Base-by-base conservation (phyloP, 2,797 vertebrate genomes). In the Paguma larvata region DNA sequence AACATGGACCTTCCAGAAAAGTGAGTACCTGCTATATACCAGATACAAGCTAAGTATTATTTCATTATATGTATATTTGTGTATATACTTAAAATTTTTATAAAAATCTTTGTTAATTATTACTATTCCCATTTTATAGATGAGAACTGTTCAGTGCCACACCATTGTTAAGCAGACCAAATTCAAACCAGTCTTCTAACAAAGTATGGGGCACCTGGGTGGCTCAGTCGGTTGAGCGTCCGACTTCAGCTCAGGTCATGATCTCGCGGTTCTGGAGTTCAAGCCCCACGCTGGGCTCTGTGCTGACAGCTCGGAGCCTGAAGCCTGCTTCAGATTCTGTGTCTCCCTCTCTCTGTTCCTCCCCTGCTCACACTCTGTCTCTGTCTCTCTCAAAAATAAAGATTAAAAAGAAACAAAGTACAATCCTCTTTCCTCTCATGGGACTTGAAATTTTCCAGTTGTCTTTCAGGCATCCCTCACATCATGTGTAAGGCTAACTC, bases 41-140 rank as follows among this genome's bases (percentile, higher is more conserved):
- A 94, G 73, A 94, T 78, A 85, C 32, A 92, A 85, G 51, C 30
- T 89, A 63, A 63, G 14, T 63, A 93, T 95, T 85, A 95, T 32
- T 82, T 92, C 21, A 89, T 85, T 70, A 63, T 72, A 87, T 30
- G 2, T 85, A 44, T 12, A 51, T 75, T 70, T 85, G 63, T 70
- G 15, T 44, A 21, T 75, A 30, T 80, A 27, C 56, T 73, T 79
- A 73, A 53, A 90, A 86, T 67, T 68, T 12, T 72, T 94, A 86
- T 10, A 62, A 94, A 95, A 89, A 92, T 84, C 34, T n/a, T 86
- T 78, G 32, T 86, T 82, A 82, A 93, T 3, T 73, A 85, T 68
- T 44, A 51, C 51, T 96, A 82, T 27, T 84, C 5, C 34, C 51
- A 85, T 79, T 87, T 90, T 56, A 89, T 27, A 91, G 41, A 83